These are phyloP conservation scores for Corydoras maculifer DNA, from an alignment of 2,113 vertebrate genomes.

Conservation along the genomic window DNA sequence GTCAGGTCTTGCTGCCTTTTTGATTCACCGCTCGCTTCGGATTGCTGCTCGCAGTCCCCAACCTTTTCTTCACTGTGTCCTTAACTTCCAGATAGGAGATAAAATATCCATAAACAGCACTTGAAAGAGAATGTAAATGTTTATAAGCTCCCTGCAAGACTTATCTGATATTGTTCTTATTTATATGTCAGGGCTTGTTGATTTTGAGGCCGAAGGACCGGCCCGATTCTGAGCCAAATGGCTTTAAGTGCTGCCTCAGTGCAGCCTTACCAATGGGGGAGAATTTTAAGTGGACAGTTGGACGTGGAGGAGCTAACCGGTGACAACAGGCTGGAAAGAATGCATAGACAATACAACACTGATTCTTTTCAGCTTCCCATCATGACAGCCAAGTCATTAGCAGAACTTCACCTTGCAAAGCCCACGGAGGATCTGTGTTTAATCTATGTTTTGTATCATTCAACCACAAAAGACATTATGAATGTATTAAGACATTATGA, in stretches of 20 bases:
- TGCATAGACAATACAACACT: slow-evolving; percentile 35
- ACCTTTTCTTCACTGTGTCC: slow-evolving; percentile 47
- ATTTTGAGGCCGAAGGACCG: slow-evolving; percentile 34
- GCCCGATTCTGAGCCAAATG: slow-evolving; percentile 40
- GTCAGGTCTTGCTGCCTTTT: slow-evolving; percentile 44
- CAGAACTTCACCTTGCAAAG: slow-evolving; percentile 10
- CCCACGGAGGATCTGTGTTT: neutral
- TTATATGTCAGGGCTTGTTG: slow-evolving; percentile 46
- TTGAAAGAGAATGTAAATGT: slow-evolving; percentile 62
- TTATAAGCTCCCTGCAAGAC: slow-evolving; percentile 55
- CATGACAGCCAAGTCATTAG: slow-evolving; percentile 3
- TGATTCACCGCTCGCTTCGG: slow-evolving; percentile 46
- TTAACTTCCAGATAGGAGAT: slow-evolving; percentile 54
- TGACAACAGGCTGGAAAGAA: slow-evolving; percentile 47
- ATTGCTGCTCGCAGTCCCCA: slow-evolving; percentile 34
- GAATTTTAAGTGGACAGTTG: slow-evolving; percentile 51
- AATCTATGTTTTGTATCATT: neutral
- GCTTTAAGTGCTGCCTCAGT: slow-evolving; percentile 41
- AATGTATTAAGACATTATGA: too few species aligned
- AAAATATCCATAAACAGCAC: slow-evolving; percentile 60
- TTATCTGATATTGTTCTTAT: slow-evolving; percentile 60
- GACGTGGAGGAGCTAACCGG: slow-evolving; percentile 29
- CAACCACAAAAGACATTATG: neutral
- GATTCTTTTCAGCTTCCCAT: slow-evolving; percentile 12
- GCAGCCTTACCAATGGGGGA: slow-evolving; percentile 30